These are phyloP conservation scores for Elysia crispata DNA, from an alignment of 2,888 invertebrate species.

Conservation along the genomic window DNA sequence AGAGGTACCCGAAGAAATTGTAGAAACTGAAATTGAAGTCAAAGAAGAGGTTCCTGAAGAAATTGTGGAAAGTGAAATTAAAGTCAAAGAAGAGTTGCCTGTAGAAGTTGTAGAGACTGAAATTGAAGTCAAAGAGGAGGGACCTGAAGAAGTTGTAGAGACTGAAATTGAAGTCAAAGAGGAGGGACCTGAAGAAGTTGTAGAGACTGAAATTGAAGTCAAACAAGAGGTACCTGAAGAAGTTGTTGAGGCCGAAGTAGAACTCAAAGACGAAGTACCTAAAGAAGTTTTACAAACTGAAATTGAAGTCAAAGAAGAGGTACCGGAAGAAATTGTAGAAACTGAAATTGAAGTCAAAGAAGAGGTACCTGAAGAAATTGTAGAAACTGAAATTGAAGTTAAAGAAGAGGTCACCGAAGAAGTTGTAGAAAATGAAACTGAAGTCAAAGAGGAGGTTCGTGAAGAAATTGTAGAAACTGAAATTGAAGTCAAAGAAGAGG, in stretches of 20 bases:
- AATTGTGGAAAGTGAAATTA: constrained; percentile 44
- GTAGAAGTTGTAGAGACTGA: constrained; percentile 82
- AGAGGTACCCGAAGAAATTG: constrained; percentile 57
- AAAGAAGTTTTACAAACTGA: constrained; percentile 79
- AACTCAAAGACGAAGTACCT: constrained; percentile 70
- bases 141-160: constrained; percentile 79
- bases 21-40: constrained; percentile 79
- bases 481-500: constrained; percentile 51
- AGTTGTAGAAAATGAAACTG: too few relatives aligned
- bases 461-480: constrained; percentile 71
- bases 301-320: constrained; percentile 51
- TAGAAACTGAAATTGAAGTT: constrained; percentile 43
- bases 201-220: constrained; percentile 79
- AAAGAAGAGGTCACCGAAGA: constrained; percentile 79
- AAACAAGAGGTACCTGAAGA: constrained; percentile 49
- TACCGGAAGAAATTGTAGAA: constrained; percentile 76
- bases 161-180: constrained; percentile 52
- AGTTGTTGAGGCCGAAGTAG: constrained; percentile 44
- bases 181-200: constrained; percentile 57
- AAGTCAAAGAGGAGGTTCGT: too few relatives aligned
- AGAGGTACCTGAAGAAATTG: constrained; percentile 52
- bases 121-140: too few relatives aligned
- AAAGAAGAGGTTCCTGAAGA: constrained; percentile 50
- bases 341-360: constrained; percentile 76
- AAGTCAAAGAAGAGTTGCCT: constrained; percentile 70